Conservation (phyloP, 2,797 vertebrate genomes). For the Sitta carolinensis region DNA sequence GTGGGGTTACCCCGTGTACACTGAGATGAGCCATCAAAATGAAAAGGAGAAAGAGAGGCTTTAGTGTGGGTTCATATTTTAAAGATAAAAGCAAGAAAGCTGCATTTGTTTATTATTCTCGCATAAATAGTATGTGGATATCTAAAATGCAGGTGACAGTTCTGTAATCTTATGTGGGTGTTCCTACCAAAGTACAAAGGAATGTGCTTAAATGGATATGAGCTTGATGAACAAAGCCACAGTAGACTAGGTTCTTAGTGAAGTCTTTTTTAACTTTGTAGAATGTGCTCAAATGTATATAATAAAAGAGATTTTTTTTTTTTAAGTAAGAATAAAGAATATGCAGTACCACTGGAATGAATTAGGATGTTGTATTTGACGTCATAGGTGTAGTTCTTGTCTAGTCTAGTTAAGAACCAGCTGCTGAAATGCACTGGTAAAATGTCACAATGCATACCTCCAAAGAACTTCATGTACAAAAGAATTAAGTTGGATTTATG, state of each 20-base stretch:
- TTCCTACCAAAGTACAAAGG: background rate
- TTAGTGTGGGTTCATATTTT: background rate
- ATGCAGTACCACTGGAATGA: background rate
- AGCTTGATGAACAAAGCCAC: background rate
- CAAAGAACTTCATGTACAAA: background rate
- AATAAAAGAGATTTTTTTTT: background rate
- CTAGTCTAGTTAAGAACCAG: background rate
- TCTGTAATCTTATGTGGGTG: background rate
- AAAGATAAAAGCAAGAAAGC: background rate
- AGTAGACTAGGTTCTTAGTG: background rate
- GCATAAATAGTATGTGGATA: background rate
- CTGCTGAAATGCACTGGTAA: background rate
- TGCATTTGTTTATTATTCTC: background rate
- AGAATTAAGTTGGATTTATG: background rate
- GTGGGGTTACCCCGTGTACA: fast-evolving
- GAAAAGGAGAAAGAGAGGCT: background rate
- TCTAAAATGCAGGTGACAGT: background rate
- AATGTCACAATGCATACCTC: background rate
- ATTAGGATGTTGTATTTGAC: background rate
- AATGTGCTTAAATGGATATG: background rate
- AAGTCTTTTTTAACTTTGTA: background rate
- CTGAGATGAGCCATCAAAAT: background rate
- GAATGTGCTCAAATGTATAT: background rate
- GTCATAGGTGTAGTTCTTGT: background rate
- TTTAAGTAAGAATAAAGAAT: background rate